phyloP scores from a whole-genome alignment of 2,797 vertebrate species.

The Saguinus oedipus region DNA sequence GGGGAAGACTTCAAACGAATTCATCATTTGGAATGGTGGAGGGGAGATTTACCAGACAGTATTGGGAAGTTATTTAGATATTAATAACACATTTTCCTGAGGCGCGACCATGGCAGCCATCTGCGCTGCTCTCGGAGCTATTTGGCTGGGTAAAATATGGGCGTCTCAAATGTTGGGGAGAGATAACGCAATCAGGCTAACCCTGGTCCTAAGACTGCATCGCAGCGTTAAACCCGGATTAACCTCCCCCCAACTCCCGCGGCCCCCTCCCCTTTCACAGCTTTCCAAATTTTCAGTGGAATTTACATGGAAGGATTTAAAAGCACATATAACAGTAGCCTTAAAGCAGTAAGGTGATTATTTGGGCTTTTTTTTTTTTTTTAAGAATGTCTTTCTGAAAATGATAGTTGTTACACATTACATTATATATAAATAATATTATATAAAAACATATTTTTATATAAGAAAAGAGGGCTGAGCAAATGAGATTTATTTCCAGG shows the following conservation, averaged over 20 bases:
- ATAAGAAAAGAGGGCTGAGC: neutral
- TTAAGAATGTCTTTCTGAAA: slow-evolving; percentile 73
- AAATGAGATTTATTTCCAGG: neutral
- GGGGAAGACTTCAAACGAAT: slow-evolving; percentile 98
- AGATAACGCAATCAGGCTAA: slow-evolving; percentile 97
- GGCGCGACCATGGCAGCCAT: slow-evolving; percentile 95
- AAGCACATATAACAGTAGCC: slow-evolving; percentile 81
- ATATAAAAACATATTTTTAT: neutral
- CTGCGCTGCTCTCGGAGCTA: slow-evolving; percentile 95
- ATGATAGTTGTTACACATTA: slow-evolving; percentile 68
- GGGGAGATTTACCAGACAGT: slow-evolving; percentile 96
- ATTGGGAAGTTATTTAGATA: slow-evolving; percentile 99
- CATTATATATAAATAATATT: neutral
- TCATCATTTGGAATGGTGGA: slow-evolving; percentile 95
- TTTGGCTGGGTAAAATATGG: slow-evolving; percentile 98
- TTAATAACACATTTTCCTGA: slow-evolving; percentile 99
- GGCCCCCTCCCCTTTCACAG: slow-evolving; percentile 84
- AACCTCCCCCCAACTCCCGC: slow-evolving; percentile 90
- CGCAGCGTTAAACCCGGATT: slow-evolving; percentile 98
- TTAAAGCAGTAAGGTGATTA: slow-evolving; percentile 83
- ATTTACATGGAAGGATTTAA: slow-evolving; percentile 92
- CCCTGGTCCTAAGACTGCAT: slow-evolving; percentile 94
- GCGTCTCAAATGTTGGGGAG: slow-evolving; percentile 98
- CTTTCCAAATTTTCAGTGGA: slow-evolving; percentile 91
- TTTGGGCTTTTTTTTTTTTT: slow-evolving; percentile 64